Conservation (phyloP, 2,888 invertebrate species). For the Lepas anatifera region DNA sequence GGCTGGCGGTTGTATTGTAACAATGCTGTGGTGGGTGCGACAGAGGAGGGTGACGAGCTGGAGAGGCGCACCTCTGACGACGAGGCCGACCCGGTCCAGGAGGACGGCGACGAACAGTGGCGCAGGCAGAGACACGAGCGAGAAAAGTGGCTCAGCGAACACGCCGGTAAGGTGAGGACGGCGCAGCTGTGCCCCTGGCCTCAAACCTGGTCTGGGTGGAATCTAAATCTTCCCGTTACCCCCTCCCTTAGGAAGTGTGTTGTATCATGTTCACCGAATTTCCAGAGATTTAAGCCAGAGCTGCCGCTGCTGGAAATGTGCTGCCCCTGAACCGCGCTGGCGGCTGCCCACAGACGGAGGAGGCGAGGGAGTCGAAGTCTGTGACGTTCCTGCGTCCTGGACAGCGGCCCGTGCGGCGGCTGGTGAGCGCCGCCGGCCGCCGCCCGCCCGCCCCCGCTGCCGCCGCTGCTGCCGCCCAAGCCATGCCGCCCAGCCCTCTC, state of each 20-base stretch:
- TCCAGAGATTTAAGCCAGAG: no score
- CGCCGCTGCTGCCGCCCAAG: background rate
- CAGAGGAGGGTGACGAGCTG: slow-evolving; percentile 27
- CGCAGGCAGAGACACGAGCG: slow-evolving; percentile 64
- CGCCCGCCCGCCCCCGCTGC: background rate
- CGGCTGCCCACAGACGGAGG: background rate
- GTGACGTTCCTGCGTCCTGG: background rate
- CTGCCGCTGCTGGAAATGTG: no score
- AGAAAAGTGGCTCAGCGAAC: slow-evolving; percentile 57
- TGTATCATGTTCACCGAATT: no score
- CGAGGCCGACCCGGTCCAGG: slow-evolving; percentile 46
- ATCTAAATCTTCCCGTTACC: no score
- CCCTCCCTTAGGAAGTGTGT: no score
- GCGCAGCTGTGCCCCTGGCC: no score
- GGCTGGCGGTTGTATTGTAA: no score
- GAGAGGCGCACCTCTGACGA: slow-evolving; percentile 30
- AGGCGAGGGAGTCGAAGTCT: background rate
- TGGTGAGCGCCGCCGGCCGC: background rate
- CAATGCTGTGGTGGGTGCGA: no score
- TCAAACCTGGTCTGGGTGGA: no score
- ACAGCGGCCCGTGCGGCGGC: background rate
- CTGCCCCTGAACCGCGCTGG: background rate
- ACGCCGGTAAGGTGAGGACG: slow-evolving; percentile 32
- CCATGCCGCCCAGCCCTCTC: background rate
- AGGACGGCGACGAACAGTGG: slow-evolving; percentile 65